A percentile compares a stretch with the other conserved stretches of the same genome.
Conservation (phyloP, 2,888 invertebrate genomes). For the Nebria salina region DNA sequence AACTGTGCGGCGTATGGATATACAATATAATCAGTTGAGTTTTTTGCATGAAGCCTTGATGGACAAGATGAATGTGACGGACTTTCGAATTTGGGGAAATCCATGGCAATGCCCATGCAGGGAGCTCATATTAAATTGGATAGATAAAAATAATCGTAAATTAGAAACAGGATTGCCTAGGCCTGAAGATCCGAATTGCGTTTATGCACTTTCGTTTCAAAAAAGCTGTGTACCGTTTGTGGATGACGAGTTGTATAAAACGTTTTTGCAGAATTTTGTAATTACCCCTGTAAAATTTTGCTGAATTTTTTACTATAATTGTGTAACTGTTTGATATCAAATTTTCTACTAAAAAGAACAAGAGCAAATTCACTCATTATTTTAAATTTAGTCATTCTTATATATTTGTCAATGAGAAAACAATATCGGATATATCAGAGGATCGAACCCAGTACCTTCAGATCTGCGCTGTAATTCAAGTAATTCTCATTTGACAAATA, state of each 20-base stretch:
- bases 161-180: conserved; percentile 23
- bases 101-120: conserved; percentile 42
- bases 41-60: conserved; percentile 37
- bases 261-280: conserved; percentile 29
- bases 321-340: no score
- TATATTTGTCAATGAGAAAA: no score
- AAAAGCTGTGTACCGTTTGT: conserved; percentile 37
- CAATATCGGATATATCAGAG: no score
- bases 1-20: conserved; percentile 18
- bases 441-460: no score
- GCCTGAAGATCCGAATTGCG: conserved; percentile 39
- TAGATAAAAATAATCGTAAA: conserved; percentile 18
- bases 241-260: conserved; percentile 37
- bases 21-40: conserved; percentile 39
- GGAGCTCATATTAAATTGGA: conserved; percentile 24
- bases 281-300: conserved; percentile 15
- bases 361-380: no score
- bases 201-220: conserved; percentile 31
- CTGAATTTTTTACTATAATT: not conserved
- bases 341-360: no score
- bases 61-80: conserved; percentile 27
- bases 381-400: no score
- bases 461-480: no score
- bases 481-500: no score
- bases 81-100: conserved; percentile 30